phyloP scores from a whole-genome alignment of 2,888 invertebrate genomes.

The Sarcophaga subvicina region DNA sequence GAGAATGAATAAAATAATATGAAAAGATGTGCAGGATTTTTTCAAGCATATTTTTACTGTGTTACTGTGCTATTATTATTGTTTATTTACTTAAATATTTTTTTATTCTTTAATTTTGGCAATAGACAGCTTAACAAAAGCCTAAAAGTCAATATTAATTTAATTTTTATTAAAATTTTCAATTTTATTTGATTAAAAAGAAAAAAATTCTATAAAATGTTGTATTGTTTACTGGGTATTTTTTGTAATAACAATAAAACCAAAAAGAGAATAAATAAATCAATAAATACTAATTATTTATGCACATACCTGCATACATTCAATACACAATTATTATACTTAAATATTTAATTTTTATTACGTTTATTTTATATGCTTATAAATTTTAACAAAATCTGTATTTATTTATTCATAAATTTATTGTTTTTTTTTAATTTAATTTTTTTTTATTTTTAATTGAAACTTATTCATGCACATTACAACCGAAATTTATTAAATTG shows the following conservation, averaged over 20 bases:
- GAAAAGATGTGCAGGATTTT: too few species aligned
- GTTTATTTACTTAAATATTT: too few species aligned
- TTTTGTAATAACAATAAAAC: background rate
- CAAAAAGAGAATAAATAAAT: too few species aligned
- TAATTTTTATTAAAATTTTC: too few species aligned
- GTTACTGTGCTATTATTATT: too few species aligned
- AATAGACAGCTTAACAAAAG: too few species aligned
- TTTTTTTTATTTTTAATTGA: slow-evolving; percentile 43
- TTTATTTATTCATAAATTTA: slow-evolving; percentile 8
- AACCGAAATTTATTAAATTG: slow-evolving; percentile 29
- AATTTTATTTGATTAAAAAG: too few species aligned
- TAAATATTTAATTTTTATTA: slow-evolving; percentile 19
- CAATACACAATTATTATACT: background rate
- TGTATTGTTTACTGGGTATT: background rate
- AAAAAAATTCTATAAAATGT: background rate
- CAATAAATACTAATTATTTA: slow-evolving; percentile 12
- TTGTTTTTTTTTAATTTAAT: background rate
- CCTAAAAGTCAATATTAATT: too few species aligned
- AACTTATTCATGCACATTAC: slow-evolving; percentile 6
- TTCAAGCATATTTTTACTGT: too few species aligned
- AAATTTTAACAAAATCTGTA: background rate
- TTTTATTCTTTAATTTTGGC: too few species aligned
- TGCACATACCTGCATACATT: background rate
- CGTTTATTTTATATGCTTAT: background rate
- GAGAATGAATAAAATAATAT: too few species aligned